Evolutionary conservation across 2,797 vertebrate genomes (phyloP), one percentile per base, ranked within the genome.

Genomic region (Vireo griseus): DNA sequence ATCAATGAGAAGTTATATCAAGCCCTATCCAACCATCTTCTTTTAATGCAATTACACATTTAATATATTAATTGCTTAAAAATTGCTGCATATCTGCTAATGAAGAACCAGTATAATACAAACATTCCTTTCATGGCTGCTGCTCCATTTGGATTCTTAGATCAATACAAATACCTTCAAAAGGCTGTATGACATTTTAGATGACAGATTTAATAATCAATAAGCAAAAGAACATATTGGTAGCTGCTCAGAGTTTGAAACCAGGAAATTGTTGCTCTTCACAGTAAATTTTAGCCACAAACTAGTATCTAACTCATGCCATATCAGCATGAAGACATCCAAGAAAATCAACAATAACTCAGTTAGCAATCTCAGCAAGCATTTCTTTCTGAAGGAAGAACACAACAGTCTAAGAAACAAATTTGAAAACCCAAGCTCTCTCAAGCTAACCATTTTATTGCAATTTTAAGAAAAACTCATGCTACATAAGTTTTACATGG

Each of bases 401-500:
- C 45, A 74, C 1, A 65, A 7, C 16, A 18, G 37, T 17, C 62
- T 29, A 47, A 68, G 31, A 79, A 83, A 79, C 8, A 71, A 50
- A 40, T 33, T 1, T 77, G n/a, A 50, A 77, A 91, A 50, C 9
- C 7, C 37, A 79, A 48, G 44, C 9, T 58, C 19, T 74, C 16
- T 63, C 28, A 85, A 88, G 31, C 10, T 63, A 48, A 71, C 3
- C 0, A 5, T 16, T 73, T 10, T 22, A 52, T 35, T 28, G 26
- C 6, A 1, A 63, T 74, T 65, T 35, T 35, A 35, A 35, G 35
- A 35, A 35, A 35, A 35, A 35, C 35, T 45, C 40, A 52, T 16
- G 22, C 16, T 69, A 33, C 1, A 0, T 22, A 58, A 55, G 7
- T 40, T 69, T 67, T 31, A 29, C 25, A 52, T 0, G 6, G 24